Evolutionary conservation across 1,140 invertebrate species (phyloP), one percentile per base, ranked within the genome.

Genomic region (Drosophila sproati): DNA sequence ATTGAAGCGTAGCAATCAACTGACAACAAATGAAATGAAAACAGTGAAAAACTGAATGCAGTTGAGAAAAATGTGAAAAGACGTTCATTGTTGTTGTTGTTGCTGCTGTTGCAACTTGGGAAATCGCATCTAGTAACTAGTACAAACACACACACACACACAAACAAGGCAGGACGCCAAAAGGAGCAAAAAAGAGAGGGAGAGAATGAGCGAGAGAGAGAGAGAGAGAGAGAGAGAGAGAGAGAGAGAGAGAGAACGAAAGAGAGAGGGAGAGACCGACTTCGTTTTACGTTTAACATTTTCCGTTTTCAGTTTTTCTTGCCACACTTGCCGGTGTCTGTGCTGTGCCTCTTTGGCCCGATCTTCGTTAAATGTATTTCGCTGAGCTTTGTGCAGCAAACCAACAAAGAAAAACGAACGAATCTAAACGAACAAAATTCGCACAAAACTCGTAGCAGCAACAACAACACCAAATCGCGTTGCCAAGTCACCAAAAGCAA

Each of bases 1-100:
- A 91, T 91, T 91, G 88, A 87, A 91, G 88, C 88, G 88, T 91
- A 66, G 80, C 78, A 80, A 78, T 81, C 78, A 80, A 83, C 82
- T 80, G 74, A 82, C 20, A 20, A 20, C 20, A 20, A 20, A 20
- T 20, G 20, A 1, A 20, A 20, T 20, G 80, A 80, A 82, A 87
- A 67, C 62, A 59, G 63, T 73, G 62, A 67, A 87, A 77, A 63
- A 63, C 62, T 59, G 61, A 77, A 48, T 67, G 63, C 75, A 62
- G 47, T 47, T 73, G 52, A 64, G 57, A 47, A 77, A 71, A 72
- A 77, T 56, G 69, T 62, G 48, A 56, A 60, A 73, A 55, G 20
- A 20, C 20, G 1, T 20, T 20, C 20, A 20, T 62, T 10, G 28
- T 3, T 41, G 59, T 61, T 63, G 39, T 10, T 41, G 28, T 37